Base-by-base conservation (phyloP, 1,140 invertebrate genomes). In the Reticulitermes speratus region DNA sequence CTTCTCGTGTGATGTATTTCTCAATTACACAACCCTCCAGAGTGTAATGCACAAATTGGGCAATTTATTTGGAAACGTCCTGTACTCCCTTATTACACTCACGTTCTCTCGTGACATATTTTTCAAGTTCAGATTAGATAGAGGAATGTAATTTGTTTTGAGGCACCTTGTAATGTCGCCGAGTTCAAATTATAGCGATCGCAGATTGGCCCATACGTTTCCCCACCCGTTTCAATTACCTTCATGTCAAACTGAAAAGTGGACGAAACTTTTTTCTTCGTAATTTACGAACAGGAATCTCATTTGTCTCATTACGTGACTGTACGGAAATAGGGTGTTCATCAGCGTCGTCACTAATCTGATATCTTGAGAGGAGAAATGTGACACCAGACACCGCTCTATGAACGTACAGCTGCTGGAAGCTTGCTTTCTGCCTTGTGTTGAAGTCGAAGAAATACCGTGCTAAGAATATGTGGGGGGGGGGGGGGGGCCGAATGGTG, bases 151-250 rank as follows among this genome's bases (percentile, higher is more conserved):
- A 75, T 75, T 25, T 75, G 65, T n/a, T 75, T 75, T 75, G 65
- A 16, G n/a, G n/a, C 65, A 75, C 65, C 65, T 14, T 75, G 65
- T 75, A 75, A 75, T 75, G 25, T 14, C 65, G 2, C 14, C 65
- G 25, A 8, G 65, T 75, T 75, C 65, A 75, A 75, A 75, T 75
- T 75, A 75, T 25, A 30, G 65, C 65, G 65, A 75, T 75, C n/a
- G n/a, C 65, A 75, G 65, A 75, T 75, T 75, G 65, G 65, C n/a
- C 14, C 65, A 75, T 75, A 75, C n/a, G n/a, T 75, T 75, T 75
- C 25, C 5, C n/a, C 65, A 6, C 65, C 65, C 8, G 65, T 75
- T 75, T 75, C 65, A 75, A 75, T 75, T 75, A 30, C 65, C 65
- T 75, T 30, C 65, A 9, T 75, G 65, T 75, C 65, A 75, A 75